These are phyloP conservation scores for Trichechus manatus DNA, from an alignment of 2,113 vertebrate species.

Conservation along the genomic window DNA sequence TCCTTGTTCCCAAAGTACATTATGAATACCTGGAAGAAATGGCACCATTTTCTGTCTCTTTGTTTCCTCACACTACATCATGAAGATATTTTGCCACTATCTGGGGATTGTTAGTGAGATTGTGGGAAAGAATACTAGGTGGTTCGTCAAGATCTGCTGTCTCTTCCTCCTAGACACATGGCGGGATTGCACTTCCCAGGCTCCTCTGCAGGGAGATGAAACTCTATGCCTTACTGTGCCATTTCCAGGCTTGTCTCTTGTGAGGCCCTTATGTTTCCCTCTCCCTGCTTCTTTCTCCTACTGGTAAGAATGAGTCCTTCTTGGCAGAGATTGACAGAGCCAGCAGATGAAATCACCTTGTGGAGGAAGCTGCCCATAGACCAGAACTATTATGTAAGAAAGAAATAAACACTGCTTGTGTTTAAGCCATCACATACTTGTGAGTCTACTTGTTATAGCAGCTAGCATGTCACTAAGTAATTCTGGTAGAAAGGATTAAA, in stretches of 20 bases:
- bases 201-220: background rate
- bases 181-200: background rate
- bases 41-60: background rate
- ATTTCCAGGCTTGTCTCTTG: background rate
- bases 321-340: background rate
- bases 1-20: constrained; percentile 1
- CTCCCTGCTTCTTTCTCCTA: background rate
- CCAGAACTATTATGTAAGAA: background rate
- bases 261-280: background rate
- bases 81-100: background rate
- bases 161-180: background rate
- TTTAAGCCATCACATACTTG: fast-evolving
- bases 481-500: background rate
- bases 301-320: background rate
- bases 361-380: background rate
- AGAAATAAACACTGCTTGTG: background rate
- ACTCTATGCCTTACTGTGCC: fast-evolving
- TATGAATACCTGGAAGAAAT: background rate
- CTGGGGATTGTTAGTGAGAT: background rate
- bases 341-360: background rate
- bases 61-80: background rate
- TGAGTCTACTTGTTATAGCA: background rate
- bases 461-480: background rate
- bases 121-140: background rate
- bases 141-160: background rate